Percentiles rank a stretch among this genome's conserved stretches.
Conservation (phyloP, 2,113 vertebrate species). For the Rhinolophus ferrumequinum region DNA sequence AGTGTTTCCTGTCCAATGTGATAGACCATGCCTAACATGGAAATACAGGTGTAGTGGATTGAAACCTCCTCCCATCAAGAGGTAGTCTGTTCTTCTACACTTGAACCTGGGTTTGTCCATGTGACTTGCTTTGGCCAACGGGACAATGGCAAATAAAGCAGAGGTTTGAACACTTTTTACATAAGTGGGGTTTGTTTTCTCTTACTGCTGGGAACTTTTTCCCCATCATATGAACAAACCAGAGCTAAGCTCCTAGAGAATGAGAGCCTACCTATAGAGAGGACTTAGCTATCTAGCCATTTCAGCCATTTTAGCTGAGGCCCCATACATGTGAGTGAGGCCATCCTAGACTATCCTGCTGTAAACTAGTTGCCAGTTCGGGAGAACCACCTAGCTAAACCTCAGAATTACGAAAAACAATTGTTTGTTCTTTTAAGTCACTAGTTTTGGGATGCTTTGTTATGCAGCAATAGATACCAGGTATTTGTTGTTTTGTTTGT, state of each 20-base stretch:
- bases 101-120: background rate
- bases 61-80: background rate
- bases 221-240: background rate
- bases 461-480: background rate
- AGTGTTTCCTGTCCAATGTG: background rate
- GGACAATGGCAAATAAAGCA: background rate
- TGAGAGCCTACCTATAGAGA: background rate
- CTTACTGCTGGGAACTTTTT: background rate
- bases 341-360: background rate
- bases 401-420: background rate
- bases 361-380: background rate
- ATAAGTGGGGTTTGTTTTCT: background rate
- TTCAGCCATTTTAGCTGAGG: background rate
- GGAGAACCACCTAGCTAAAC: background rate
- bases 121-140: slow-evolving; percentile 12
- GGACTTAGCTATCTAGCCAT: background rate
- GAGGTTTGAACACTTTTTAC: background rate
- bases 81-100: background rate
- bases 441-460: background rate
- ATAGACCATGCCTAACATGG: background rate
- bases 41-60: background rate
- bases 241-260: background rate
- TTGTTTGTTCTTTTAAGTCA: slow-evolving; percentile 14
- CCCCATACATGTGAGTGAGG: background rate
- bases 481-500: too few relatives aligned